Base-by-base conservation (phyloP, 2,888 invertebrate species). In the Pharmacophagus antenor region DNA sequence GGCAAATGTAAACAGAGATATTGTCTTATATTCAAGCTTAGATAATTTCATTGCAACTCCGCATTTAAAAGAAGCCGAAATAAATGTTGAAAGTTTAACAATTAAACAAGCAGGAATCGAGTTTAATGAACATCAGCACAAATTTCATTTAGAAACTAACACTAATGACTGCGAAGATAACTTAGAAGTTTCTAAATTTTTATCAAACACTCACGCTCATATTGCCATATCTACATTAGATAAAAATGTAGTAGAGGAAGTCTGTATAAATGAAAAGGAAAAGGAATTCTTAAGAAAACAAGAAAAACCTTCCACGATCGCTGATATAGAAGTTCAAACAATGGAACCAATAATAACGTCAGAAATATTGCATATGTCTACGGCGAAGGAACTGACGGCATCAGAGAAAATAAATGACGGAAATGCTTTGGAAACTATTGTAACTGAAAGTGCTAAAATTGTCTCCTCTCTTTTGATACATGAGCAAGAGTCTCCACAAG, bases 231-330 rank as follows among this genome's bases (percentile, higher is more conserved):
- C 88, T 50, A 84, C 92, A 51, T 79, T 94, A 56, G 93, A 94
- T 47, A 93, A 93, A 66, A 92, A 92, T 70, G 73, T 91, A 25
- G 89, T 91, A 7, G 90, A 93, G 68, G 87, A 86, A 77, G 88
- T 93, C 0, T 75, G 92, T n/a, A 73, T 93, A 8, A 94, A 95
- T 80, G 95, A 95, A 83, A 92, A 92, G 46, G 95, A 95, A 87
- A 90, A 88, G 49, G 83, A 91, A 49, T 91, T 94, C 23, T 69
- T 80, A 15, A 73, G 89, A 17, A 88, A 87, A 58, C 86, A 88
- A 51, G 88, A 91, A 56, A 93, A 93, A 62, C 81, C 85, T 17
- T 73, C 77, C 58, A 92, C 84, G 21, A 77, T 82, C 49, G 95
- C 95, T n/a, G 92, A 93, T 71, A 73, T 92, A 41, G 91, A 86